Base-by-base conservation (phyloP, 2,113 vertebrate species). In the Mastomys natalensis region DNA sequence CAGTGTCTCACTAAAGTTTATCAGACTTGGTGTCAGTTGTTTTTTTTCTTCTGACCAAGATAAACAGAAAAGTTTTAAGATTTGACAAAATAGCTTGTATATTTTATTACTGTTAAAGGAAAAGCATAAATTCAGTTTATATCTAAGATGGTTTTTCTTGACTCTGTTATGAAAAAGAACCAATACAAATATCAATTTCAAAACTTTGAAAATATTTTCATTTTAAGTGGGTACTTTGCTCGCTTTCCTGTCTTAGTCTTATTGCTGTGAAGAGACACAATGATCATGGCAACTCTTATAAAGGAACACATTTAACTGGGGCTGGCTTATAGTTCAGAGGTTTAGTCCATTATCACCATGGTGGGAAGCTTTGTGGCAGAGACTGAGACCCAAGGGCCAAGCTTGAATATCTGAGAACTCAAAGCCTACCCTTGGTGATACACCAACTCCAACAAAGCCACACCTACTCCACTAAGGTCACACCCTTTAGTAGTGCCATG, bases 211-310 rank as follows among this genome's bases (percentile, higher is more conserved):
- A 93, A 70, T 22, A 7, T 70, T 45, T 74, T 93, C 43, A 45
- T 95, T 95, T 95, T 88, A 92, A 95, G 48, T 92, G 80, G 84
- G 37, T 82, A 76, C 22, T 74, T 95, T 90, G 43, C 29, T 45
- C 2, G 34, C 29, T 60, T 74, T 3, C 43, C 40, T 89, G 6
- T 58, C 37, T n/a, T 43, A 74, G 53, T n/a, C 34, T 5, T 15
- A 40, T 26, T 2, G 3, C 21, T 58, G 19, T n/a, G 10, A 81
- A 4, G 21, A 58, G 37, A 81, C 53, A 58, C 37, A 53, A 81
- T 58, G 78, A 58, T 21, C 78, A 58, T 7, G 12, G 53, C 21
- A 82, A 15, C 37, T 15, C 80, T 58, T 40, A 82, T 26, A 40
- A 82, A 82, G 53, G 22, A 60, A 58, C 60, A 58, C 31, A 34